Conservation (phyloP, 2,888 invertebrate species). For the Ormyrus thymus region DNA sequence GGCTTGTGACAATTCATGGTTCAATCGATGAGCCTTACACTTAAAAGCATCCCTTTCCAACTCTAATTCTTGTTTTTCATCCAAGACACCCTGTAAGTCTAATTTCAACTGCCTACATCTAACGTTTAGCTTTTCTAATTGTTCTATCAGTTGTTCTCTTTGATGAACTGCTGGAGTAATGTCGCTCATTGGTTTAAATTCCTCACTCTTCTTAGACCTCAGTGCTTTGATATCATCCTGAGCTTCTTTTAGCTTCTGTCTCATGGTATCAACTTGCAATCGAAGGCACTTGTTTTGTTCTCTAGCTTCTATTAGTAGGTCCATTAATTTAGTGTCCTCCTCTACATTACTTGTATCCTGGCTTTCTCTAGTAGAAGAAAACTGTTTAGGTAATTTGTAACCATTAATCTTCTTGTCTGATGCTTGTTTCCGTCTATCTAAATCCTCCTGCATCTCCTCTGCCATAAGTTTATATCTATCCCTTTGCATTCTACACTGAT, state of each 20-base stretch:
- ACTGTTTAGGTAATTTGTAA: constrained; percentile 30
- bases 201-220: constrained; percentile 74
- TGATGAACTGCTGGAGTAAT: constrained; percentile 77
- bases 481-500: constrained; percentile 85
- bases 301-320: constrained; percentile 73
- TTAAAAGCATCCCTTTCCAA: constrained; percentile 89
- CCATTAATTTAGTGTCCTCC: constrained; percentile 62
- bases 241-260: constrained; percentile 83
- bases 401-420: constrained; percentile 60
- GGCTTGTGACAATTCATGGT: constrained; percentile 86
- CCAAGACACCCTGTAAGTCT: constrained; percentile 86
- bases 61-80: constrained; percentile 89
- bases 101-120: constrained; percentile 85
- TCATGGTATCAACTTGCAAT: constrained; percentile 82
- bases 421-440: constrained; percentile 74
- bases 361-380: background rate
- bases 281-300: constrained; percentile 78
- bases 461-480: constrained; percentile 89
- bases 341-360: constrained; percentile 49
- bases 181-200: constrained; percentile 60
- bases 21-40: constrained; percentile 87
- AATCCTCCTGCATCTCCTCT: constrained; percentile 82
- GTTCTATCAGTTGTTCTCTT: constrained; percentile 82
- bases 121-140: constrained; percentile 80
- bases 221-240: constrained; percentile 83